Evolutionary conservation across 1,140 invertebrate genomes (phyloP), one percentile per base, ranked within the genome.

Genomic region (Ips nitidus): DNA sequence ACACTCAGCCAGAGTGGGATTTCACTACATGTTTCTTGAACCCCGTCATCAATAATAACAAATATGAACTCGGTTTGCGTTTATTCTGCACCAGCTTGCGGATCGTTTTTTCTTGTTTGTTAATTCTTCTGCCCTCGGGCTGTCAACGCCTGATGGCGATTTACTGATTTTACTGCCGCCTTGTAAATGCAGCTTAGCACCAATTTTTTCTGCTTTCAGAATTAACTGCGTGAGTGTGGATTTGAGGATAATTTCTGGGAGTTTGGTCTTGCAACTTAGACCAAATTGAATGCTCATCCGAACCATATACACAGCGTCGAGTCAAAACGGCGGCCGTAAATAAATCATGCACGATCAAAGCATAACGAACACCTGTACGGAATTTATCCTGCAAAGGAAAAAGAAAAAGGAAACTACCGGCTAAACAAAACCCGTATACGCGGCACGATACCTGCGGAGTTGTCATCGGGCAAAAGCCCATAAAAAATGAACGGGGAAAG

Each of bases 31-130:
- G 75, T 76, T 75, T 67, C 71, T 61, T 60, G 64, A 73, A 76
- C 75, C 65, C 75, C 57, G 72, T 76, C 76, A 77, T 77, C 76
- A 77, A 77, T 77, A 77, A 77, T 77, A 75, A 76, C 75, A 75
- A 76, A 76, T 76, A 76, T 73, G 64, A 75, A 75, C 69, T 70
- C 56, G 36, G 55, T 50, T 62, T 53, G 58, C 57, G 58, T 66
- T 66, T 66, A 66, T 66, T 66, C 58, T 66, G 58, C 64, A 43
- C 64, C 22, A 38, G n/a, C n/a, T 57, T 22, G 41, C 41, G n/a
- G 22, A 7, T 61, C 22, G n/a, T 59, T 59, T 59, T 42, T 59
- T 40, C n/a, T 55, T 22, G 22, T 55, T 57, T 38, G 36, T 22
- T 40, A n/a, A 3, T 38, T 38, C 2, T 22, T 22, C 22, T 22